Evolutionary conservation across 1,140 invertebrate species (phyloP).

Genomic region (Antheraea mylitta): DNA sequence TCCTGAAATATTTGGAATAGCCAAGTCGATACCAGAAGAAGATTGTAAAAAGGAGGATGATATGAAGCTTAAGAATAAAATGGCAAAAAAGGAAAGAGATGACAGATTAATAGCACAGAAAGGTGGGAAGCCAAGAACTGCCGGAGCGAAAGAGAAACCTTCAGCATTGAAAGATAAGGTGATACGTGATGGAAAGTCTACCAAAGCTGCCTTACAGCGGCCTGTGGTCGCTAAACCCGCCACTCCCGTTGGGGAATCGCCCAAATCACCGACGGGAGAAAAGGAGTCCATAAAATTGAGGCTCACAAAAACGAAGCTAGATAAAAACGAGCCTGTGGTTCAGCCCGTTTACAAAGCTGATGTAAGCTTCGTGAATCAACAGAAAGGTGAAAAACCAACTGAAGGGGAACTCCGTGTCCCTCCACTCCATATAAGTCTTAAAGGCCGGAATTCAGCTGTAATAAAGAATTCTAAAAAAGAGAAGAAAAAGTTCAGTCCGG

Average conservation of each 20-base stretch:
- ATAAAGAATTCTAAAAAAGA: conserved; percentile 90
- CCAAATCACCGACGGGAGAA: conserved; percentile 65
- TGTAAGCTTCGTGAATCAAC: conserved; percentile 82
- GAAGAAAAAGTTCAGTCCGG: conserved; percentile 81
- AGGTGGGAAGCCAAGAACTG: conserved; percentile 57
- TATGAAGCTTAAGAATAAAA: conserved; percentile 66
- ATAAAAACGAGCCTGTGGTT: conserved; percentile 88
- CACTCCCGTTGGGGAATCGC: conserved; percentile 64
- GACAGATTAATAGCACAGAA: conserved; percentile 54
- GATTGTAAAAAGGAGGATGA: conserved; percentile 53
- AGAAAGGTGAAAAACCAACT: conserved; percentile 58
- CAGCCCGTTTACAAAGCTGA: conserved; percentile 89
- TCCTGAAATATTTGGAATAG: conserved; percentile 60
- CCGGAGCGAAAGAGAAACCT: conserved; percentile 64
- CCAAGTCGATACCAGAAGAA: conserved; percentile 50
- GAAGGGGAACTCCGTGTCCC: conserved; percentile 90
- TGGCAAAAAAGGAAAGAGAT: conserved; percentile 64
- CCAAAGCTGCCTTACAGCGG: conserved; percentile 64
- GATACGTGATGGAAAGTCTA: conserved; percentile 57
- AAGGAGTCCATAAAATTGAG: conserved; percentile 91
- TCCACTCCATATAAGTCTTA: conserved; percentile 92
- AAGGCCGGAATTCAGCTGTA: conserved; percentile 92
- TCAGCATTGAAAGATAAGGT: conserved; percentile 64
- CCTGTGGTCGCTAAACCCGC: conserved; percentile 52
- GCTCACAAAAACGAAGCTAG: conserved; percentile 82